These are phyloP conservation scores for Caiman crocodilus DNA, from an alignment of 2,797 vertebrate genomes.

Conservation along the genomic window DNA sequence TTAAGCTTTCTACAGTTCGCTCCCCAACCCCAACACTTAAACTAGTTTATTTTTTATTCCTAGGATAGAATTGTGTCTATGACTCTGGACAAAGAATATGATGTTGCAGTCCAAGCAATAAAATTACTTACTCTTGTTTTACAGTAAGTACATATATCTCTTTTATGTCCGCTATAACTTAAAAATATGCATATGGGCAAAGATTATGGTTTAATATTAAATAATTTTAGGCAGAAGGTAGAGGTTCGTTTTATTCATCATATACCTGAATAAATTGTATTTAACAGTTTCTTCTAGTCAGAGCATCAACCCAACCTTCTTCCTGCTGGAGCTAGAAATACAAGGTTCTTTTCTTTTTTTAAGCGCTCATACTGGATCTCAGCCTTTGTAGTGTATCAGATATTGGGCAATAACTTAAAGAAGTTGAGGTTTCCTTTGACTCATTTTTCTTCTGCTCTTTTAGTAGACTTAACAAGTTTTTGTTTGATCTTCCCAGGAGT, in stretches of 20 bases:
- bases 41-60: conserved; percentile 59
- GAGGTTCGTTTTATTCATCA: background rate
- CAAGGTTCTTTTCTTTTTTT: background rate
- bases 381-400: rapidly evolving
- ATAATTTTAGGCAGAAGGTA: background rate
- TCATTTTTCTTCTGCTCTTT: background rate
- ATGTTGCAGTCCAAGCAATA: conserved; percentile 99
- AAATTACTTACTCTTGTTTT: conserved; percentile 98
- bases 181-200: background rate
- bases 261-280: background rate
- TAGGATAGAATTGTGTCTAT: conserved; percentile 99
- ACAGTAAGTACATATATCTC: conserved; percentile 92
- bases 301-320: background rate
- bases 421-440: background rate
- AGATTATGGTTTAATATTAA: background rate
- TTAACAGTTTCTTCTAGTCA: background rate
- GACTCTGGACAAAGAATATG: conserved; percentile 99
- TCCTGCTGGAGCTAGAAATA: background rate
- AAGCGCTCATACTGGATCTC: rapidly evolving
- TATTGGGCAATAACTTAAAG: background rate
- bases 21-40: conserved; percentile 25
- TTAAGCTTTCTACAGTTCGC: background rate
- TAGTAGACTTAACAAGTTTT: conserved; percentile 10
- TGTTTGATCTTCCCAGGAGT: conserved; percentile 84
- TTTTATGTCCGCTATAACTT: background rate